A percentile compares a stretch with the other conserved stretches of the same genome.
These are phyloP conservation scores for Pinna nobilis DNA, from an alignment of 1,140 invertebrate genomes.

Conservation along the genomic window DNA sequence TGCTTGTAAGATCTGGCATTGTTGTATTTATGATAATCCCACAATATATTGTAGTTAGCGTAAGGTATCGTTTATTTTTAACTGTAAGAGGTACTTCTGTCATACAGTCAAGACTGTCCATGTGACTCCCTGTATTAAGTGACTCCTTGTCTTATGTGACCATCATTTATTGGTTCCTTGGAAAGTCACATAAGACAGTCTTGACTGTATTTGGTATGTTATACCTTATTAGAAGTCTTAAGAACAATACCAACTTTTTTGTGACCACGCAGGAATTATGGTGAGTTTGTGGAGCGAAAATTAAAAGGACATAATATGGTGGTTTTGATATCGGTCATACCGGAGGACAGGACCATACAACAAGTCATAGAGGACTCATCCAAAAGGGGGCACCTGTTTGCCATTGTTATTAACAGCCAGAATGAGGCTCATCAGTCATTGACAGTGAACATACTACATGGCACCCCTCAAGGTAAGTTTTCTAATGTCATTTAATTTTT, in stretches of 20 bases:
- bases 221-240: background rate
- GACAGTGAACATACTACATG: slow-evolving; percentile 93
- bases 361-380: slow-evolving; percentile 92
- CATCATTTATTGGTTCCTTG: too few species aligned
- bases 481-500: background rate
- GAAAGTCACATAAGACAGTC: too few species aligned
- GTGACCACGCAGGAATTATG: slow-evolving; percentile 83
- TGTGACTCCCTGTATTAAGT: too few species aligned
- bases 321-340: slow-evolving; percentile 88
- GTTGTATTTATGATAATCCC: background rate
- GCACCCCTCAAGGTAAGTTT: slow-evolving; percentile 87
- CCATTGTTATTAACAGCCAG: slow-evolving; percentile 88
- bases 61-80: too few species aligned
- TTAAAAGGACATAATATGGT: slow-evolving; percentile 87
- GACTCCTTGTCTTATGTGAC: too few species aligned
- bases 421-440: slow-evolving; percentile 91
- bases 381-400: slow-evolving; percentile 89
- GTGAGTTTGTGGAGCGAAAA: slow-evolving; percentile 89
- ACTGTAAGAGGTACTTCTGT: too few species aligned
- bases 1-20: background rate
- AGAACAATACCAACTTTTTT: background rate
- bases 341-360: slow-evolving; percentile 90
- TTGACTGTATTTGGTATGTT: too few species aligned
- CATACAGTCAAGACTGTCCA: too few species aligned
- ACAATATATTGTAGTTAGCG: background rate